Conservation (phyloP, 2,797 vertebrate genomes). For the Muraenolepis orangiensis region DNA sequence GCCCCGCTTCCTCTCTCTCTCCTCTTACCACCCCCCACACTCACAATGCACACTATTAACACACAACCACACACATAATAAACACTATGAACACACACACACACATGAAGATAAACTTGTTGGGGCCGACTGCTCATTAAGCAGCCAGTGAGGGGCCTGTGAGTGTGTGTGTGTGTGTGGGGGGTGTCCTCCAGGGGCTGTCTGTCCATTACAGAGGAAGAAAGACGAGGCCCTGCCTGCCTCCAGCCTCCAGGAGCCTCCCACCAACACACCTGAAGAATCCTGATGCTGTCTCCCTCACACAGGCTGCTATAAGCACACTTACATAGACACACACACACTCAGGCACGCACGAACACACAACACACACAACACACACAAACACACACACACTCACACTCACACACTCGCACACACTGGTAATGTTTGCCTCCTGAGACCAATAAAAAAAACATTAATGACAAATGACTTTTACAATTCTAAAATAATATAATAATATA, state of each 20-base stretch:
- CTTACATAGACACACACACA: constrained; percentile 22
- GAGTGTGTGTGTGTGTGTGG: no score
- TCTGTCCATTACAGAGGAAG: background rate
- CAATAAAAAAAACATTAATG: no score
- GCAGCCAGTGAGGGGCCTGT: background rate
- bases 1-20: no score
- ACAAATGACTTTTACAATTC: no score
- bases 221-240: background rate
- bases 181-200: background rate
- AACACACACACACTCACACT: constrained; percentile 6
- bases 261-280: background rate
- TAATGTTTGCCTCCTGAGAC: no score
- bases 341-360: constrained; percentile 47
- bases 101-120: constrained; percentile 23
- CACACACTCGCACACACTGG: constrained; percentile 4
- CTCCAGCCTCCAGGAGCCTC: background rate
- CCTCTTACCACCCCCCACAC: no score
- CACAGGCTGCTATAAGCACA: background rate
- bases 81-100: constrained; percentile 36
- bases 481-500: no score
- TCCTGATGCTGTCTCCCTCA: background rate
- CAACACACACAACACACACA: constrained; percentile 36
- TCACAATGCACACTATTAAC: constrained; percentile 3
- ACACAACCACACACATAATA: constrained; percentile 18
- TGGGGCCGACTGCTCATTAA: background rate